Conservation (phyloP, 1,140 invertebrate genomes). For the Euschistus heros region DNA sequence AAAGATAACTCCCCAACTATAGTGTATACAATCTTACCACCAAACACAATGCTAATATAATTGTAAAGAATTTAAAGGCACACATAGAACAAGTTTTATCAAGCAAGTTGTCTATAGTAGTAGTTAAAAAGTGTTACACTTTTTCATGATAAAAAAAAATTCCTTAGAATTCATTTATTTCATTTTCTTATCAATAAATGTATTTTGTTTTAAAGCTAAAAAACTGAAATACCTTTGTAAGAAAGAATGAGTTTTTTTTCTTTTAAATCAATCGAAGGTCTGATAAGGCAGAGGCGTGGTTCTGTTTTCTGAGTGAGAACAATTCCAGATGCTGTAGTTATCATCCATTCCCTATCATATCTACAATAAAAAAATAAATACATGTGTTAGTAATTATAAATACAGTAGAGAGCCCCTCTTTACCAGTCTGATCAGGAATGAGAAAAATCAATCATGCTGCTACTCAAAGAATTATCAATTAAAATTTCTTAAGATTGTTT, state of each 20-base stretch:
- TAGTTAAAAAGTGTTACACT: too few species aligned
- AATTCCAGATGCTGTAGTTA: constrained; percentile 63
- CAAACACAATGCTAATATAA: too few species aligned
- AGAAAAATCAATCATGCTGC: not conserved
- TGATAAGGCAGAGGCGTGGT: constrained; percentile 67
- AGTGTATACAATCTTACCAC: too few species aligned
- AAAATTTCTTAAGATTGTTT: not conserved
- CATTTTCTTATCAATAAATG: too few species aligned
- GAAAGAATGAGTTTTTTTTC: constrained; percentile 48
- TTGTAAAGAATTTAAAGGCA: too few species aligned
- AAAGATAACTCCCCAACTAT: too few species aligned
- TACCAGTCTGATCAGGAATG: not conserved
- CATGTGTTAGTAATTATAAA: not conserved
- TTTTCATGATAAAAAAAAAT: too few species aligned
- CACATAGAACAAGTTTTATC: too few species aligned
- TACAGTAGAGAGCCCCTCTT: not conserved
- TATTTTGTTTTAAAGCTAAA: too few species aligned
- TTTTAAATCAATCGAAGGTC: constrained; percentile 56
- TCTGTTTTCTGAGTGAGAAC: constrained; percentile 81
- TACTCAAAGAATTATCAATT: not conserved
- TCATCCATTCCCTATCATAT: constrained; percentile 89
- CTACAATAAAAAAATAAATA: constrained; percentile 32
- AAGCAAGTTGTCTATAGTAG: too few species aligned
- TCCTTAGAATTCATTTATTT: too few species aligned
- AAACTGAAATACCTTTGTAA: constrained; percentile 47